phyloP scores from a whole-genome alignment of 2,797 vertebrate genomes.

The Mastacembelus armatus region DNA sequence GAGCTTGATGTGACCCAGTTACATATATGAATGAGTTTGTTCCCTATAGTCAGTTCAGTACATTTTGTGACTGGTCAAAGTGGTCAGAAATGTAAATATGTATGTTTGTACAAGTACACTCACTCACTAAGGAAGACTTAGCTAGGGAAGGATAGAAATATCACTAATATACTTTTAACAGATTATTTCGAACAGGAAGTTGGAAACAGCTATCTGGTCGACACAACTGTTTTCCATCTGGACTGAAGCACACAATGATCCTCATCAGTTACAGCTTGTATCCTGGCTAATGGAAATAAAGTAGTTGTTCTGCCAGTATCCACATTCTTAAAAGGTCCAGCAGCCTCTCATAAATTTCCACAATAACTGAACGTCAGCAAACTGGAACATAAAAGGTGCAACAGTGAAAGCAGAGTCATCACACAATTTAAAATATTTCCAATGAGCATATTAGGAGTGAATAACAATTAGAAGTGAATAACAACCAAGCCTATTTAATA shows the following conservation, averaged over 20 bases:
- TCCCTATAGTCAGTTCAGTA: conserved; percentile 46
- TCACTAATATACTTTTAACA: background rate
- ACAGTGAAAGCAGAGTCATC: conserved; percentile 3
- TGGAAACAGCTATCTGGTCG: conserved; percentile 9
- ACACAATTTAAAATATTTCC: conserved; percentile 26
- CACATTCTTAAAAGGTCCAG: conserved; percentile 14
- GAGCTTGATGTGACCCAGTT: conserved; percentile 78
- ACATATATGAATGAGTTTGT: conserved; percentile 79
- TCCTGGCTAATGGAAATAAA: conserved; percentile 11
- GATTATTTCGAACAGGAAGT: background rate
- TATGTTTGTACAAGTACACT: conserved; percentile 17
- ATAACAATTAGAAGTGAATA: conserved; percentile 24
- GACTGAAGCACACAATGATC: background rate
- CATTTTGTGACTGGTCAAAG: conserved; percentile 55
- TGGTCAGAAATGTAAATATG: conserved; percentile 43
- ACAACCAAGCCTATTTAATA: conserved; percentile 41
- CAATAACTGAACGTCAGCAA: conserved; percentile 12
- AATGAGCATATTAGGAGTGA: conserved; percentile 24
- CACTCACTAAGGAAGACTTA: conserved; percentile 14
- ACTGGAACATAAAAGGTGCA: conserved; percentile 37
- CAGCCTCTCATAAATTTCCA: conserved; percentile 23
- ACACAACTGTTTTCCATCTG: conserved; percentile 14
- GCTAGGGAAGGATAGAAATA: conserved; percentile 4
- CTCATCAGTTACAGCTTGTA: conserved; percentile 20
- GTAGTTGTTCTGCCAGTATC: conserved; percentile 17